Conservation (phyloP, 2,888 invertebrate species). For the Orthosia incerta region DNA sequence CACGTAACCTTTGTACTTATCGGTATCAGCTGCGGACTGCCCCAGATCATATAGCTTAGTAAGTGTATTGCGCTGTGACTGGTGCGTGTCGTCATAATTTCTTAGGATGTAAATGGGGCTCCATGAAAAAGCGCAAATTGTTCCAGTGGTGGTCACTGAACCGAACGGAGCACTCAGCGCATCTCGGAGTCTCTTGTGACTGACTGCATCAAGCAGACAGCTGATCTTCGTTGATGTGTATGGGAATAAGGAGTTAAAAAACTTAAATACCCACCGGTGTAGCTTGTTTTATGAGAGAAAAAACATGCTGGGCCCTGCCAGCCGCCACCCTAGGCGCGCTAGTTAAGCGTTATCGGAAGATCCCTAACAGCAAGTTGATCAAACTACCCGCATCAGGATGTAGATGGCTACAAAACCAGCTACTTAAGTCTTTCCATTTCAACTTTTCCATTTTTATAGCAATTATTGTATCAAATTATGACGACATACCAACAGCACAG, state of each 20-base stretch:
- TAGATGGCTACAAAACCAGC: too few relatives aligned
- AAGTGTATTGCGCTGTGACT: constrained; percentile 24
- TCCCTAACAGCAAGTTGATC: too few relatives aligned
- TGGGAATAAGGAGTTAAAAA: neutral
- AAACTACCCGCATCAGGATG: too few relatives aligned
- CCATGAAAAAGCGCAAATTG: neutral
- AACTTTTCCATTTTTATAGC: constrained; percentile 30
- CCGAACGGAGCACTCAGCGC: neutral
- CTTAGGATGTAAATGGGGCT: constrained; percentile 9
- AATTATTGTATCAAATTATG: constrained; percentile 7
- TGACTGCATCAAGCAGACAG: neutral
- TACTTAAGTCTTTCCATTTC: neutral
- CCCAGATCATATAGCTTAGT: constrained; percentile 5
- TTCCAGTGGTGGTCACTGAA: neutral
- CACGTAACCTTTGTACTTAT: constrained; percentile 39
- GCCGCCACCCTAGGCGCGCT: too few relatives aligned
- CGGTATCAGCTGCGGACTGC: constrained; percentile 46
- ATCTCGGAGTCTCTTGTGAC: neutral
- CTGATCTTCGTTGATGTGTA: neutral
- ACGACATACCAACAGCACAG: constrained; percentile 21
- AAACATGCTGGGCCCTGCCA: too few relatives aligned
- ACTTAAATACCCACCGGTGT: neutral
- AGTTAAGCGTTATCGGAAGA: too few relatives aligned
- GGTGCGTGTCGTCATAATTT: constrained; percentile 17
- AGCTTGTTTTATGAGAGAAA: too few relatives aligned